Base-by-base conservation (phyloP, 2,113 vertebrate genomes). In the Martes martes region DNA sequence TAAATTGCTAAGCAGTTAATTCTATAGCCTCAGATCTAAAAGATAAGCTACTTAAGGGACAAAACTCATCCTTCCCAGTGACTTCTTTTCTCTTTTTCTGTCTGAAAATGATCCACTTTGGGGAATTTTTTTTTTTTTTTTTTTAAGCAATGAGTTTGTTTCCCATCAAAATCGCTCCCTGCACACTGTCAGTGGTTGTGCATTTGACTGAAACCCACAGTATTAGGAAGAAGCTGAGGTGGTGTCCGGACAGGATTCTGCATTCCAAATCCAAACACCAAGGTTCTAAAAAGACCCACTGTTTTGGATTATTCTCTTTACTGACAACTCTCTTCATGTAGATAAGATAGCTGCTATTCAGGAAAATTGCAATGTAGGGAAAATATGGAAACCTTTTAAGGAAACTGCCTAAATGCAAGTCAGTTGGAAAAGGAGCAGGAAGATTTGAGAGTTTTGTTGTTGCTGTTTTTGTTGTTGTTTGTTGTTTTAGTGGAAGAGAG, bases 1-100 rank as follows among this genome's bases (percentile, higher is more conserved):
- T 85, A 91, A 84, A 95, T 92, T 90, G 47, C 19, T 73, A 78
- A 93, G 16, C 4, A 74, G 39, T 96, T 96, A 95, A 95, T 96
- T 93, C 76, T 79, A 2, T 80, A 85, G 31, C 6, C 11, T 91
- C 31, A 74, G 33, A 95, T 95, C 14, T 83, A 15, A 91, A 97
- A 81, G 39, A 89, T 91, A 97, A 97, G 59, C 47, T 97, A 47
- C 39, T 94, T 97, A 7, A 39, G 45, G 67, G 45, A 83, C 6
- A 89, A 93, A 87, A 47, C 10, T 50, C 6, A 52, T 81, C 39
- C 13, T 95, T 94, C 26, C 45, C 23, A 52, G 57, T 69, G 59
- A 89, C 6, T 90, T 84, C 59, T 84, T 95, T 92, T 73, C 57
- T 86, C n/a, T 78, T 82, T 82, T 89, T 92, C 42, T 94, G 39